A percentile compares a stretch with the other conserved stretches of the same genome.
Conservation (phyloP, 2,113 vertebrate genomes). For the Anolis carolinensis region DNA sequence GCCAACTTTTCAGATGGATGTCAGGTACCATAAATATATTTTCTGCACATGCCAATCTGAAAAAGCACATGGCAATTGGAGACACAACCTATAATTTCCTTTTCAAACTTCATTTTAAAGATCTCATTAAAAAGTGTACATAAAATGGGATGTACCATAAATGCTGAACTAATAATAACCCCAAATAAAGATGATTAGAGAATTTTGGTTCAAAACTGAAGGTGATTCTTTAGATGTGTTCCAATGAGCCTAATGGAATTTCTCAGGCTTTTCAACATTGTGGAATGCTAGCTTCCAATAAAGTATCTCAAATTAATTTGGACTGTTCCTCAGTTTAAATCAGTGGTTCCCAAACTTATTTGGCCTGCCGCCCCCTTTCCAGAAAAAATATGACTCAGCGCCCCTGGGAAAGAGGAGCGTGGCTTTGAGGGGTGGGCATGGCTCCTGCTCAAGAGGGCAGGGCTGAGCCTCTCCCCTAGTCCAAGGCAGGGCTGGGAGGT, state of each 20-base stretch:
- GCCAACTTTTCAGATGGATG: neutral
- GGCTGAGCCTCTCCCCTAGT: too few species aligned
- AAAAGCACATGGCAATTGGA: neutral
- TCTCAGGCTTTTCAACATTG: neutral
- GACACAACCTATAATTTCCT: neutral
- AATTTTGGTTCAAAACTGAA: neutral
- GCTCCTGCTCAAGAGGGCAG: too few species aligned
- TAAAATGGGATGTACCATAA: neutral
- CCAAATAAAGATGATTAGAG: neutral
- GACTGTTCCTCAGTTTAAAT: too few species aligned
- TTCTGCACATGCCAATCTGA: neutral
- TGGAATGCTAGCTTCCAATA: neutral
- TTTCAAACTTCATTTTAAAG: constrained; percentile 16
- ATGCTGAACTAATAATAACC: neutral
- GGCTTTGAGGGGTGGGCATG: too few species aligned
- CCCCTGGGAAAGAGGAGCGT: too few species aligned
- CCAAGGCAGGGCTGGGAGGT: too few species aligned
- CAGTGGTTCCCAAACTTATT: too few species aligned
- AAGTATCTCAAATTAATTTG: neutral
- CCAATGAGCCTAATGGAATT: neutral
- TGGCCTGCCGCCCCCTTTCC: too few species aligned
- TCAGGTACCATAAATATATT: neutral
- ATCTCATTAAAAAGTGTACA: neutral
- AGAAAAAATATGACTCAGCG: too few species aligned
- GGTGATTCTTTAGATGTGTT: neutral